These are phyloP conservation scores for Coelinius sp. DNA, from an alignment of 2,888 invertebrate genomes.

Conservation along the genomic window DNA sequence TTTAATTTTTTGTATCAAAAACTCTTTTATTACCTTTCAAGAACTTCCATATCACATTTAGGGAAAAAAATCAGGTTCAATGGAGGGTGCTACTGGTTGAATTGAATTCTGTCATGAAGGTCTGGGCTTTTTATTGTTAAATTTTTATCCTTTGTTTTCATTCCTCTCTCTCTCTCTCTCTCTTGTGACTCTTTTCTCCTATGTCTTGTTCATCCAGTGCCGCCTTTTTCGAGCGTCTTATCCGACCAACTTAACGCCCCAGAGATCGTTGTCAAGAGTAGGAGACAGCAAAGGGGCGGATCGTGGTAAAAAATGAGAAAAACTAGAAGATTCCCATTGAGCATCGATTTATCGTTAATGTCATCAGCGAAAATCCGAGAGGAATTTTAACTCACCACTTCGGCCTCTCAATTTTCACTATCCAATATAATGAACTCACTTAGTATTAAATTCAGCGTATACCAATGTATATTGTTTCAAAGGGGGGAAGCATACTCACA, in stretches of 20 bases:
- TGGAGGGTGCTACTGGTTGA: not conserved
- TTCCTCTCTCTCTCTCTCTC: not conserved
- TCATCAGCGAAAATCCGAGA: not conserved
- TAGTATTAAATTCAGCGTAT: conserved; percentile 11
- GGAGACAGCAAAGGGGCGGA: conserved; percentile 16
- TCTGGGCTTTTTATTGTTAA: not conserved
- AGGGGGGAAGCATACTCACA: conserved; percentile 7
- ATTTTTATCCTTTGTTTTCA: not conserved
- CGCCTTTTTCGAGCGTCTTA: conserved; percentile 7
- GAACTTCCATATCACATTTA: conserved; percentile 6
- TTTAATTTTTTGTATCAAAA: not conserved
- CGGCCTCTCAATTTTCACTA: not conserved
- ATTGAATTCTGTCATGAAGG: not conserved
- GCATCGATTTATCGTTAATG: conserved; percentile 21
- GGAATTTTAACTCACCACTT: not conserved
- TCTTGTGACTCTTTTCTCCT: conserved; percentile 17
- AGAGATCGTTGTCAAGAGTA: conserved; percentile 24
- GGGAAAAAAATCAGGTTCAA: not conserved
- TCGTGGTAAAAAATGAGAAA: not conserved
- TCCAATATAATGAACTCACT: not conserved
- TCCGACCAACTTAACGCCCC: conserved; percentile 26
- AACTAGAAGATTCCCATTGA: not conserved
- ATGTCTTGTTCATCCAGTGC: conserved; percentile 20
- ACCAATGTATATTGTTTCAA: not conserved
- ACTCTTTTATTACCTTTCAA: conserved; percentile 1